Evolutionary conservation across 2,113 vertebrate species (phyloP).

Genomic region (Trinectes maculatus): DNA sequence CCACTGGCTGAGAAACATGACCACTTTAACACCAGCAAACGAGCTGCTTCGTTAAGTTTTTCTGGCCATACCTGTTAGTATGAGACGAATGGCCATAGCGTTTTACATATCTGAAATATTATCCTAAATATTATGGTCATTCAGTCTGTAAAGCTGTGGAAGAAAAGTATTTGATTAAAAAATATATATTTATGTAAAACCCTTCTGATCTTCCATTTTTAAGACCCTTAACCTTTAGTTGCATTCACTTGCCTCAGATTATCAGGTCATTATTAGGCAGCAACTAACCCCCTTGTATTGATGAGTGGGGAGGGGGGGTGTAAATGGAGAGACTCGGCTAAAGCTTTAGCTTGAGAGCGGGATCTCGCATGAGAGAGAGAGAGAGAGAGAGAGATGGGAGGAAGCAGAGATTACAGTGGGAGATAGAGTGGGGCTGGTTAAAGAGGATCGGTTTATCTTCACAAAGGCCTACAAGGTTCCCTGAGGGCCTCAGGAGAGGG

Average conservation of each 20-base stretch:
- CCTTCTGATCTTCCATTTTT: neutral
- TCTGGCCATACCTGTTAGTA: no score
- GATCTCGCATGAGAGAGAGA: no score
- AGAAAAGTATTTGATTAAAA: neutral
- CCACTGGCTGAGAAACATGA: no score
- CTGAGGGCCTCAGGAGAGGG: conserved; percentile 52
- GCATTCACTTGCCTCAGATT: conserved; percentile 39
- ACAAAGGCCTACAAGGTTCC: conserved; percentile 63
- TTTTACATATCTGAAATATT: no score
- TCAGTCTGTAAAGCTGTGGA: neutral
- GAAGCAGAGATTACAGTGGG: conserved; percentile 73
- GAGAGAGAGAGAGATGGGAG: conserved; percentile 57
- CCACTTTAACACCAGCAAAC: no score
- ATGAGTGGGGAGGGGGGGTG: conserved; percentile 19
- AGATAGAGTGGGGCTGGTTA: conserved; percentile 74
- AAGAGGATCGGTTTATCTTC: conserved; percentile 77
- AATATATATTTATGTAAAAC: neutral
- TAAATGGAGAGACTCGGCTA: conserved; percentile 37
- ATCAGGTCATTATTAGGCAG: conserved; percentile 45
- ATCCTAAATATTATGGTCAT: no score
- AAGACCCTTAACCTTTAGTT: conserved; percentile 2
- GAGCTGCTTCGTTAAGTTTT: no score
- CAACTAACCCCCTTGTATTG: neutral
- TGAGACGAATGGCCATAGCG: no score
- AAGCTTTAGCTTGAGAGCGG: conserved; percentile 52